phyloP scores from a whole-genome alignment of 2,888 invertebrate species.

The Heliconius ismenius region DNA sequence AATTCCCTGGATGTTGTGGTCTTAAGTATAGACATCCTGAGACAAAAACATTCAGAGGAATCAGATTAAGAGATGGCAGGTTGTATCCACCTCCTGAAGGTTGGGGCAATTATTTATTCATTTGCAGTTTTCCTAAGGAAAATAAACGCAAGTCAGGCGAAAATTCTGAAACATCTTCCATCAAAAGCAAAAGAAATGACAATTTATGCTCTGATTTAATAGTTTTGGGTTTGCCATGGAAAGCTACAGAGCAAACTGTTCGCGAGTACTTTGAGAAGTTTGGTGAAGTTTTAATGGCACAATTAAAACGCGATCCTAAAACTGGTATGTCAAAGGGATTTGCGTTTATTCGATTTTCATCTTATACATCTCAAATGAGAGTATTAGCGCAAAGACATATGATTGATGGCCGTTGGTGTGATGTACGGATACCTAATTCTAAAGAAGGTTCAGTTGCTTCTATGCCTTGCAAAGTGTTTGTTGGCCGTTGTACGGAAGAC shows the following conservation, averaged over 20 bases:
- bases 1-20: conserved; percentile 98
- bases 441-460: conserved; percentile 89
- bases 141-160: conserved; percentile 97
- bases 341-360: conserved; percentile 97
- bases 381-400: conserved; percentile 96
- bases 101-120: conserved; percentile 91
- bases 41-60: conserved; percentile 93
- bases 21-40: conserved; percentile 98
- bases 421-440: conserved; percentile 98
- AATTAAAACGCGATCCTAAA: conserved; percentile 94
- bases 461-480: conserved; percentile 91
- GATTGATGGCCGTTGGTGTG: conserved; percentile 99
- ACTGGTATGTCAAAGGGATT: conserved; percentile 99
- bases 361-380: conserved; percentile 96
- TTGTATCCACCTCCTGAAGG: conserved; percentile 94
- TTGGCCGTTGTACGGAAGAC: conserved; percentile 92
- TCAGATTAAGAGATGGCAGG: conserved; percentile 94
- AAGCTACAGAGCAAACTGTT: conserved; percentile 97
- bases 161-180: conserved; percentile 90
- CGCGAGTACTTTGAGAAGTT: conserved; percentile 98
- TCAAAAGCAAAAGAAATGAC: conserved; percentile 96
- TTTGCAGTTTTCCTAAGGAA: conserved; percentile 93
- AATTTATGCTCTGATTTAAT: conserved; percentile 97
- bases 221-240: conserved; percentile 99
- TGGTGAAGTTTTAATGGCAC: conserved; percentile 98